phyloP scores from a whole-genome alignment of 2,113 vertebrate species.

The Chamaea fasciata region DNA sequence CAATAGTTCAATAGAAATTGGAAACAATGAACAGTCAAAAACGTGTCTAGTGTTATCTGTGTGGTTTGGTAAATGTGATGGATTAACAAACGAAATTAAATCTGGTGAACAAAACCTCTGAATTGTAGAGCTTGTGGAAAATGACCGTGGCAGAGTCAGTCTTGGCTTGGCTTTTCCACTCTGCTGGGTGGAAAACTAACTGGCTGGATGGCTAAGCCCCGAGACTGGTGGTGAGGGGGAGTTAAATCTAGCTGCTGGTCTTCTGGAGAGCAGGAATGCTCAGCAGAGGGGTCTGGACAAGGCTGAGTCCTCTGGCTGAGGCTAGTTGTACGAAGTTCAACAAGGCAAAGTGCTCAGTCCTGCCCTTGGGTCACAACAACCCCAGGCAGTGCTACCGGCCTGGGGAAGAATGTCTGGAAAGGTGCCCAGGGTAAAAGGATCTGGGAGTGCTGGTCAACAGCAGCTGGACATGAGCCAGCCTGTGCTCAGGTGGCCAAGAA shows the following conservation, averaged over 20 bases:
- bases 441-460: not conserved
- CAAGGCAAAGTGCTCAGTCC: not conserved
- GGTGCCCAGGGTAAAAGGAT: not conserved
- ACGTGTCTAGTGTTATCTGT: accelerated
- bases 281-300: not conserved
- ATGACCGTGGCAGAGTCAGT: not conserved
- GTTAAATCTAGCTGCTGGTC: not conserved
- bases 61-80: not conserved
- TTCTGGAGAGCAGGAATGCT: not conserved
- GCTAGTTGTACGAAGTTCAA: not conserved
- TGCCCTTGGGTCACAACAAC: not conserved
- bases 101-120: not conserved
- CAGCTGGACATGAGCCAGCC: accelerated
- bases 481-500: not conserved
- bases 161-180: not conserved
- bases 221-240: not conserved
- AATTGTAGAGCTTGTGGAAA: not conserved
- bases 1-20: not conserved
- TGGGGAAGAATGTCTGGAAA: not conserved
- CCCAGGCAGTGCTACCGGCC: accelerated
- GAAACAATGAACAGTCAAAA: not conserved
- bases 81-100: not conserved
- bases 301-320: not conserved
- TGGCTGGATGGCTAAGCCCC: not conserved
- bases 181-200: not conserved